Evolutionary conservation across 2,888 invertebrate genomes (phyloP).

Genomic region (Teleogryllus oceanicus): DNA sequence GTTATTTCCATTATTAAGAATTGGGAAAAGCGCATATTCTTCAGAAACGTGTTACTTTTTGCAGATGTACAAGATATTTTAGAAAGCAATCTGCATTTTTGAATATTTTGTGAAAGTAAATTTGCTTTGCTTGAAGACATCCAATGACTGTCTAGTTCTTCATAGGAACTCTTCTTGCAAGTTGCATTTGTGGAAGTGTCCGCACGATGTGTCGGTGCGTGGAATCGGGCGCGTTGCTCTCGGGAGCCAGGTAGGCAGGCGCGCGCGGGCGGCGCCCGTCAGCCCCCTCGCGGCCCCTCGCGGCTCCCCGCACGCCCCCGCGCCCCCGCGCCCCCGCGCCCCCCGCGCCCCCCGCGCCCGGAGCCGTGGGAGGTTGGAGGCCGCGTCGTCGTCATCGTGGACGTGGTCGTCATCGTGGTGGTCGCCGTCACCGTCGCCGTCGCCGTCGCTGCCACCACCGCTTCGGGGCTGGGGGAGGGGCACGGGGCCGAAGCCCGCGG

Average conservation of each 20-base stretch:
- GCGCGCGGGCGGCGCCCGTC: neutral
- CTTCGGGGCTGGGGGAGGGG: no score
- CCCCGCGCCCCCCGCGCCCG: neutral
- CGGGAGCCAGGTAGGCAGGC: neutral
- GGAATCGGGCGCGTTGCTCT: neutral
- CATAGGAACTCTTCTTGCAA: neutral
- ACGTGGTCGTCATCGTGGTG: no score
- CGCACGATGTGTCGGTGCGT: neutral
- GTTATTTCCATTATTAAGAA: neutral
- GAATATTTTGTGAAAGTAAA: no score
- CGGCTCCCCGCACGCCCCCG: neutral
- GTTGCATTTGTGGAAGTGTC: neutral
- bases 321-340: neutral
- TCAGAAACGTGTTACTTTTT: neutral
- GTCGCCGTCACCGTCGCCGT: no score
- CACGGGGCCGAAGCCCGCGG: no score
- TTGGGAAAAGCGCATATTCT: neutral
- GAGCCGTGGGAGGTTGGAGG: no score
- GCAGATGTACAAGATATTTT: no score
- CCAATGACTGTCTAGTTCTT: no score
- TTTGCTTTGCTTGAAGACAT: no score
- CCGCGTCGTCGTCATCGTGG: neutral
- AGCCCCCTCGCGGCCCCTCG: neutral
- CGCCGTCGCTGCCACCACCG: no score
- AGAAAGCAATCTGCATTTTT: no score